These are phyloP conservation scores for Dryocosmus kuriphilus DNA, from an alignment of 2,888 invertebrate genomes.

Conservation along the genomic window DNA sequence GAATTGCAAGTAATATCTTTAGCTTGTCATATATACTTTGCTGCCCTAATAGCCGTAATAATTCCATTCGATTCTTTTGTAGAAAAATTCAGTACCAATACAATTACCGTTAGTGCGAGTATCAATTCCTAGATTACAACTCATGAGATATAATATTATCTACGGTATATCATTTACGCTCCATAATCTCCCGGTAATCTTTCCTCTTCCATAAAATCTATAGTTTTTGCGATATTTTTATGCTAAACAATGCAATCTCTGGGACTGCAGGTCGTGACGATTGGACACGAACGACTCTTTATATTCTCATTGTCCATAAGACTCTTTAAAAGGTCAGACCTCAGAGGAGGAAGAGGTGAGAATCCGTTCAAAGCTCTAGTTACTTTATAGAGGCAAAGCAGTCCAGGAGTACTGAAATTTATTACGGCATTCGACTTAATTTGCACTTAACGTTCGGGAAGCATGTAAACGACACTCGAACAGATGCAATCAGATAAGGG, in stretches of 20 bases:
- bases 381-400: conserved; percentile 45
- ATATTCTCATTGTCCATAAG: conserved; percentile 31
- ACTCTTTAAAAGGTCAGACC: conserved; percentile 32
- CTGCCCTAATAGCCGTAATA: conserved; percentile 27
- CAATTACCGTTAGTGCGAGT: conserved; percentile 37
- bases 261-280: conserved; percentile 30
- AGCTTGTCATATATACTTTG: conserved; percentile 11
- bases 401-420: conserved; percentile 41
- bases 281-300: conserved; percentile 36
- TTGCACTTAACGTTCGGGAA: conserved; percentile 44
- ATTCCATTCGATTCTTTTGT: conserved; percentile 11
- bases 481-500: conserved; percentile 41
- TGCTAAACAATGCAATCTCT: conserved; percentile 39
- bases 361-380: conserved; percentile 45
- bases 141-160: conserved; percentile 39
- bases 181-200: conserved; percentile 37
- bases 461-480: conserved; percentile 44
- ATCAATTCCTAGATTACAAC: conserved; percentile 38
- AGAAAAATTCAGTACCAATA: conserved; percentile 15
- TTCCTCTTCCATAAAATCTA: conserved; percentile 34
- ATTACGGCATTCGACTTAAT: conserved; percentile 45
- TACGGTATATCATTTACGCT: conserved; percentile 34
- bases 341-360: conserved; percentile 30
- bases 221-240: conserved; percentile 35
- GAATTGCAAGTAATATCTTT: no score